Evolutionary conservation across 2,797 vertebrate genomes (phyloP), one percentile per base, ranked within the genome.

Genomic region (Dryobates pubescens): DNA sequence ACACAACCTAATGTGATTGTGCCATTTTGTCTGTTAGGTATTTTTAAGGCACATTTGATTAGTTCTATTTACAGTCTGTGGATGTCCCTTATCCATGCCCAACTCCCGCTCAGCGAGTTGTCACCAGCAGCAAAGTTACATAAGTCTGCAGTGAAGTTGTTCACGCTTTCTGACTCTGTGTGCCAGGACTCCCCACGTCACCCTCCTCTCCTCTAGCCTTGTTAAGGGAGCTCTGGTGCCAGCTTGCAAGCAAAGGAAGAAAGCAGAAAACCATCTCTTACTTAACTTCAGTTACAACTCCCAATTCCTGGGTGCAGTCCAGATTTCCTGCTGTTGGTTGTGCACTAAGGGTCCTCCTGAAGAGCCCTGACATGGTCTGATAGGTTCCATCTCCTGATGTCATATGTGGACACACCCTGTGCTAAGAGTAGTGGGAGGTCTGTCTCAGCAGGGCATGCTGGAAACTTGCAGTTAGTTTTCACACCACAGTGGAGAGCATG

Each of bases 401-500:
- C 1, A 1, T 30, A 36, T 3, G 0, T 1, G 8, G 85, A 8
- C 67, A 38, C 36, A 3, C 58, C 29, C 59, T 16, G 11, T 38
- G 38, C 29, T 38, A 64, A 49, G 38, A 17, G 3, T 1, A 1
- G 6, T 1, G 38, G 58, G 79, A 45, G 19, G 76, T n/a, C 26
- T 0, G 2, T 45, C 90, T 74, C 2, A 0, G 32, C 0, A 0
- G 49, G 64, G 5, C 57, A 10, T 24, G 22, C 71, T 81, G 75
- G 80, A 32, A 71, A n/a, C 34, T 75, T 63, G 70, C 34, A 13
- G 0, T 72, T 73, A 67, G 6, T 73, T 88, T 59, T 88, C 14
- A 29, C 8, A 1, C 61, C 10, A 1, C 26, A 1, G 0, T 20
- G 62, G 0, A 0, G 69, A 83, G 18, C 10, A 0, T 49, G 57